phyloP scores from a whole-genome alignment of 1,140 invertebrate genomes.

The Epicauta chinensis region DNA sequence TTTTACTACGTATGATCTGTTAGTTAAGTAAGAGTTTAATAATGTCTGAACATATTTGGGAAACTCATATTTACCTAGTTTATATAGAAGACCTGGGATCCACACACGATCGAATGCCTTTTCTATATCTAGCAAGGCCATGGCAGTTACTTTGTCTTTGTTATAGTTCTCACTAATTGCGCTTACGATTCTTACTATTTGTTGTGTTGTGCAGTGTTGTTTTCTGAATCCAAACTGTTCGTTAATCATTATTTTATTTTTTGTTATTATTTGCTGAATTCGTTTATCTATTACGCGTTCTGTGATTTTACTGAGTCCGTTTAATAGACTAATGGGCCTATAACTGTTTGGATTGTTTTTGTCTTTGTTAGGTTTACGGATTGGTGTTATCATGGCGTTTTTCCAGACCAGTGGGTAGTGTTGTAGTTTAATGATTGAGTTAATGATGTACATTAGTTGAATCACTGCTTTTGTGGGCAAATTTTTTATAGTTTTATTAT shows the following conservation, averaged over 20 bases:
- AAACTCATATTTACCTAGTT: constrained; percentile 4
- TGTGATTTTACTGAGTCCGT: constrained; percentile 20
- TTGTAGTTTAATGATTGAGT: constrained; percentile 27
- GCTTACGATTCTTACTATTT: neutral
- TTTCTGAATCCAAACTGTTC: constrained; percentile 20
- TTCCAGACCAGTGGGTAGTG: constrained; percentile 36
- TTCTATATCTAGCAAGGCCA: constrained; percentile 22
- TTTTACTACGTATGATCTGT: neutral
- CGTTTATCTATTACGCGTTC: constrained; percentile 21
- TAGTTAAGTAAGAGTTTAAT: neutral
- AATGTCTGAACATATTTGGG: neutral
- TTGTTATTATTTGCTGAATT: neutral
- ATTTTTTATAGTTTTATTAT: constrained; percentile 30
- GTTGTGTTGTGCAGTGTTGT: neutral
- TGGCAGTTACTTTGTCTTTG: neutral
- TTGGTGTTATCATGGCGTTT: constrained; percentile 28
- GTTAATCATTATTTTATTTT: neutral
- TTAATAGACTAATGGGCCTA: constrained; percentile 29
- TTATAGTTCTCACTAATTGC: neutral
- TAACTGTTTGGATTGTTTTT: neutral
- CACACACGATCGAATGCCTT: constrained; percentile 32
- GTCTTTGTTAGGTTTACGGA: constrained; percentile 36
- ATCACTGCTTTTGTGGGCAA: constrained; percentile 23
- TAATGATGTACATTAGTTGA: constrained; percentile 33
- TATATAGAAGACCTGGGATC: neutral